phyloP scores from a whole-genome alignment of 1,140 invertebrate genomes.

The Drosophila subobscura region DNA sequence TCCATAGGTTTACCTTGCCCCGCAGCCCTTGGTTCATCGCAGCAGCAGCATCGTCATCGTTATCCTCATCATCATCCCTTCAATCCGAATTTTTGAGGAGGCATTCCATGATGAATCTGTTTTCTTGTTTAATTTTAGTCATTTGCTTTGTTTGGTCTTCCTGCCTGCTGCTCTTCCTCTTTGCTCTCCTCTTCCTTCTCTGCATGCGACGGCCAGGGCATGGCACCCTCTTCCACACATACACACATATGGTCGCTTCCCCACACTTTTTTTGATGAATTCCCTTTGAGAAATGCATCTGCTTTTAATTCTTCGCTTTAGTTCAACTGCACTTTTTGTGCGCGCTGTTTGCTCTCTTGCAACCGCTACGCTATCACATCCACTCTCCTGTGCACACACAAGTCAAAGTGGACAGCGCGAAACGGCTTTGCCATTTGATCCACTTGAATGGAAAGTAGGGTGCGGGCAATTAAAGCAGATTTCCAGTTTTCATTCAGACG shows the following conservation, averaged over 20 bases:
- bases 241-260: slow-evolving; percentile 6
- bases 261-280: slow-evolving; percentile 8
- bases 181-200: background rate
- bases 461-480: slow-evolving; percentile 39
- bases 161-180: slow-evolving; percentile 1
- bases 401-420: slow-evolving; percentile 30
- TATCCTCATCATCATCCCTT: slow-evolving; percentile 59
- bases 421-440: slow-evolving; percentile 29
- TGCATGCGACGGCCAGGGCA: slow-evolving; percentile 26
- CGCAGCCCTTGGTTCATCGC: no score
- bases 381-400: background rate
- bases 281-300: slow-evolving; percentile 44
- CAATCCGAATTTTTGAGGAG: slow-evolving; percentile 61
- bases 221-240: slow-evolving; percentile 47
- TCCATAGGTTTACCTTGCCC: no score
- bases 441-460: slow-evolving; percentile 10
- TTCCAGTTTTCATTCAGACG: slow-evolving; percentile 20
- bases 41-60: slow-evolving; percentile 24
- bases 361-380: no score
- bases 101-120: slow-evolving; percentile 72
- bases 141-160: slow-evolving; percentile 57
- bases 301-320: slow-evolving; percentile 35
- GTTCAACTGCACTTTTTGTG: slow-evolving; percentile 27
- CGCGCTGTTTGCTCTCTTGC: no score
- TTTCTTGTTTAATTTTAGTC: slow-evolving; percentile 78